Conservation (phyloP, 2,888 invertebrate genomes). For the Rhimphoctona megacephalus region DNA sequence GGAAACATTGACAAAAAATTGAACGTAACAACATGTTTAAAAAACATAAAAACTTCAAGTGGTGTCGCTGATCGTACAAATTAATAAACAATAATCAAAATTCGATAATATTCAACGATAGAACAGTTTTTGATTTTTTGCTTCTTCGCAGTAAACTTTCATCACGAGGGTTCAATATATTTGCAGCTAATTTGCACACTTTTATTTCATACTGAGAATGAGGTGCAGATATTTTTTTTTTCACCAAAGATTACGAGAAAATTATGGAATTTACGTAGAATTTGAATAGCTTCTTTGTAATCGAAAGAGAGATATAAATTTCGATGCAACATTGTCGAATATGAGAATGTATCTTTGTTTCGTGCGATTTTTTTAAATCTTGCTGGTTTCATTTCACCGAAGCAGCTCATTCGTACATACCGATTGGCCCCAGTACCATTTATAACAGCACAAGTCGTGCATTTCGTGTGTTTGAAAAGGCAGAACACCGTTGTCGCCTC, state of each 20-base stretch:
- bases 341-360: slow-evolving; percentile 4
- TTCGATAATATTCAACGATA: slow-evolving; percentile 50
- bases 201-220: not conserved
- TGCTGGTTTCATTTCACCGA: slow-evolving; percentile 56
- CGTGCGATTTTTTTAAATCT: slow-evolving; percentile 52
- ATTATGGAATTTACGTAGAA: not conserved
- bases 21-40: slow-evolving; percentile 38
- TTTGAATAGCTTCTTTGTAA: not conserved
- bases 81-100: slow-evolving; percentile 29
- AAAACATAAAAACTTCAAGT: slow-evolving; percentile 1
- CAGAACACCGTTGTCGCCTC: not conserved
- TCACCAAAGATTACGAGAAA: not conserved
- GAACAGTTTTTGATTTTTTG: slow-evolving; percentile 47
- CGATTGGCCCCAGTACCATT: slow-evolving; percentile 71
- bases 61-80: not conserved
- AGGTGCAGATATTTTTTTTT: slow-evolving; percentile 1
- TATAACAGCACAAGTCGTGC: slow-evolving; percentile 62
- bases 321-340: not conserved
- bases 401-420: slow-evolving; percentile 56
- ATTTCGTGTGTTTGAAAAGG: slow-evolving; percentile 54
- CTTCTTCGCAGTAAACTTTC: slow-evolving; percentile 33
- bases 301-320: not conserved
- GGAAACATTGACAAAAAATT: slow-evolving; percentile 27
- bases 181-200: slow-evolving; percentile 4
- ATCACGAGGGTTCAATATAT: slow-evolving; percentile 30